Base-by-base conservation (phyloP, 2,113 vertebrate genomes). In the Emberiza fucata region DNA sequence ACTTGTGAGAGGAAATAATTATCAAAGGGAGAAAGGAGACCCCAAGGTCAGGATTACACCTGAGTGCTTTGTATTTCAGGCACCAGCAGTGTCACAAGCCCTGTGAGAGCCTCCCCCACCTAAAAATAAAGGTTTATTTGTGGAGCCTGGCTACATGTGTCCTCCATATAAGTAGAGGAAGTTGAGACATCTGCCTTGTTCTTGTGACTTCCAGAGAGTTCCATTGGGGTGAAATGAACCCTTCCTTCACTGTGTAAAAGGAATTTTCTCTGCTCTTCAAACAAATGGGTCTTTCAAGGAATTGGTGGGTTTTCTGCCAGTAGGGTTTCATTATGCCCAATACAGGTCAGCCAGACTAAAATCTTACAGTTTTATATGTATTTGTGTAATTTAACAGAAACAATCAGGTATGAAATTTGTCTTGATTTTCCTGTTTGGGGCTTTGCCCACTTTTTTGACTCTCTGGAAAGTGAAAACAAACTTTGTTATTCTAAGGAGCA, bases 61-160 rank as follows among this genome's bases (percentile, higher is more conserved):
- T 8, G 25, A 53, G 12, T 45, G 11, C 31, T 88, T 90, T 8
- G 3, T 69, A 29, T 79, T 91, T 86, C 57, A 84, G 35, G n/a
- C 57, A 61, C 21, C 29, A 72, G 8, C 19, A 68, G 24, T 45
- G 48, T 29, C 37, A 64, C 24, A 45, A 90, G 14, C 18, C n/a
- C 57, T 90, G 75, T 90, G 75, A 54, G 15, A 95, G 44, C 61
- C 31, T 88, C 15, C 40, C 9, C 15, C 53, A 29, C 15, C 42
- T 45, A 22, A 77, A 86, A 92, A 17, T 22, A 53, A 3, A 11
- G 22, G 10, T 39, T 1, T 4, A 0, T 12, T 68, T 8, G 25
- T 68, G 25, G 20, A 61, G 28, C 57, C 33, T 10, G 31, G 56
- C 37, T 48, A 5, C 11, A 16, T 0, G 0, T 23, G 14, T 82